These are phyloP conservation scores for Calephelis perditalis DNA, from an alignment of 2,888 invertebrate genomes.

Conservation along the genomic window DNA sequence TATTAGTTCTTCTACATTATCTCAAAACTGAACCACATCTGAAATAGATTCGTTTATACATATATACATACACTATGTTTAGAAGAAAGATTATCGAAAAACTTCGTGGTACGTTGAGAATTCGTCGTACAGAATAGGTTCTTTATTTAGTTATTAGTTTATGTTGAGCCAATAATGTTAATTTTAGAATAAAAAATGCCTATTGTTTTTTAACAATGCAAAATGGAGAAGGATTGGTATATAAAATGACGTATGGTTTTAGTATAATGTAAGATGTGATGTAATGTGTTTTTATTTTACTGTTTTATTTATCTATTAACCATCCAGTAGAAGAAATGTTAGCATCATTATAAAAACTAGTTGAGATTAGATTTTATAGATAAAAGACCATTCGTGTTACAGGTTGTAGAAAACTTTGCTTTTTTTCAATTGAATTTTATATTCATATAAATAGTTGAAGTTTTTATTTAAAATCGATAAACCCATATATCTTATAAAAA, in stretches of 20 bases:
- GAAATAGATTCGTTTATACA: too few species aligned
- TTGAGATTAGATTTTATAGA: conserved; percentile 10
- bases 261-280: neutral
- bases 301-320: neutral
- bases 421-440: too few species aligned
- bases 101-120: too few species aligned
- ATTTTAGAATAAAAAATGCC: conserved; percentile 4
- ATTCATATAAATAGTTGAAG: too few species aligned
- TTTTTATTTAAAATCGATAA: too few species aligned
- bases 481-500: too few species aligned
- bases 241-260: conserved; percentile 3
- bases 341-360: conserved; percentile 1
- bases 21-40: too few species aligned
- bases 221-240: neutral
- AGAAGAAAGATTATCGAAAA: too few species aligned
- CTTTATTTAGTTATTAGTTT: neutral
- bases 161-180: neutral
- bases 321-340: conserved; percentile 1
- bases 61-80: too few species aligned
- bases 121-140: too few species aligned
- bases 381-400: neutral
- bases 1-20: too few species aligned
- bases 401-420: neutral
- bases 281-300: conserved; percentile 3
- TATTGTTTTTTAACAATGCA: conserved; percentile 8